These are phyloP conservation scores for Nerophis lumbriciformis DNA, from an alignment of 2,113 vertebrate genomes.

Conservation along the genomic window DNA sequence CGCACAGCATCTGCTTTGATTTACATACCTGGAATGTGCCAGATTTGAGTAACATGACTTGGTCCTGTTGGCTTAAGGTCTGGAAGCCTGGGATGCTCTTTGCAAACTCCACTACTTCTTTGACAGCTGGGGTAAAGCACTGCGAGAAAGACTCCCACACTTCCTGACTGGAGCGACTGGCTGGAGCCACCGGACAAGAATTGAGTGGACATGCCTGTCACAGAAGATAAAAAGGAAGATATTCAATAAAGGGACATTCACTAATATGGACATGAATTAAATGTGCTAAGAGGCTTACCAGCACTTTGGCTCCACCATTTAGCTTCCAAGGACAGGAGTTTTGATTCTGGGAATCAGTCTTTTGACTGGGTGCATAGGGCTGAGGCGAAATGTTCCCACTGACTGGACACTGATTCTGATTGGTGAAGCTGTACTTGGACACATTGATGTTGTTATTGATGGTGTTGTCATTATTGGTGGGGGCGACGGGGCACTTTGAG, in stretches of 20 bases:
- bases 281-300: conserved; percentile 56
- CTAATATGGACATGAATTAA: neutral
- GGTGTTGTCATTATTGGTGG: conserved; percentile 42
- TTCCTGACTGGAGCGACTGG: conserved; percentile 73
- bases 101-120: conserved; percentile 78
- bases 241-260: conserved; percentile 1
- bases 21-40: conserved; percentile 75
- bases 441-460: conserved; percentile 45
- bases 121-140: conserved; percentile 78
- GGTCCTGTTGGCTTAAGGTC: conserved; percentile 74
- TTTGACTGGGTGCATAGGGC: conserved; percentile 45
- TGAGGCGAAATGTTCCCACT: conserved; percentile 34
- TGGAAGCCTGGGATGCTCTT: conserved; percentile 79
- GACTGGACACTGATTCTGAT: conserved; percentile 55
- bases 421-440: conserved; percentile 54
- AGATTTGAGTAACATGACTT: conserved; percentile 79
- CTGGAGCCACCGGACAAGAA: conserved; percentile 68
- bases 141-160: conserved; percentile 80
- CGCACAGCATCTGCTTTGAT: neutral
- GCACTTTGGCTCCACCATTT: conserved; percentile 69
- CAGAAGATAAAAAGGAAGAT: conserved; percentile 5
- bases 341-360: conserved; percentile 50
- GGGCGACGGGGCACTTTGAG: conserved; percentile 36
- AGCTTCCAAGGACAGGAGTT: conserved; percentile 71
- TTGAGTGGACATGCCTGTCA: conserved; percentile 76